A percentile compares a stretch with the other conserved stretches of the same genome.
Conservation (phyloP, 2,113 vertebrate species). For the Equus przewalskii region DNA sequence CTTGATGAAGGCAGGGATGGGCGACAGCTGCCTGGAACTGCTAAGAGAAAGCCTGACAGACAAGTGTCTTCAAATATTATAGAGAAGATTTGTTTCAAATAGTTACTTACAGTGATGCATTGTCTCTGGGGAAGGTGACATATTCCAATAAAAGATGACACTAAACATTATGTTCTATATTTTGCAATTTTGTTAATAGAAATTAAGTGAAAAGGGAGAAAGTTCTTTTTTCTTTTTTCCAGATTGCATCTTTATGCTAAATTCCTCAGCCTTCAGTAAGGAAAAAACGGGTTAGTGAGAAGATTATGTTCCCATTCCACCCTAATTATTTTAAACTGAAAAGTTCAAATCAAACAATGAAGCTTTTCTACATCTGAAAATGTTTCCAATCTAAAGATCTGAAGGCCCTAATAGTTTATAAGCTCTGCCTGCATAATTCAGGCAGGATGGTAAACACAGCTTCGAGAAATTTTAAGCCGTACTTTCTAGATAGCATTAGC, state of each 20-base stretch:
- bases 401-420: conserved; percentile 12
- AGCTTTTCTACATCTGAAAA: conserved; percentile 61
- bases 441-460: conserved; percentile 53
- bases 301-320: conserved; percentile 23
- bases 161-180: conserved; percentile 64
- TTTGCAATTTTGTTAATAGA: conserved; percentile 74
- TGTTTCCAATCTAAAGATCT: conserved; percentile 46
- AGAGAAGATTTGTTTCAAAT: conserved; percentile 80
- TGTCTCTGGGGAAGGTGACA: conserved; percentile 72
- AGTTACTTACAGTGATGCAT: conserved; percentile 76
- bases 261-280: conserved; percentile 30
- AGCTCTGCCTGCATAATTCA: conserved; percentile 35
- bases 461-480: conserved; percentile 43
- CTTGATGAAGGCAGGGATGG: rapidly evolving
- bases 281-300: neutral
- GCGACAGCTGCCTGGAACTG: neutral
- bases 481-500: conserved; percentile 40
- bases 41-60: conserved; percentile 47
- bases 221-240: neutral
- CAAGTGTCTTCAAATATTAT: conserved; percentile 53
- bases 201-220: conserved; percentile 62
- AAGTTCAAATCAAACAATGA: conserved; percentile 58
- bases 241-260: conserved; percentile 44
- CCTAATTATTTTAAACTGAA: conserved; percentile 70
- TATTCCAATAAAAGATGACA: conserved; percentile 70